Evolutionary conservation across 2,888 invertebrate genomes (phyloP).

Genomic region (Mesorhabditis belari): DNA sequence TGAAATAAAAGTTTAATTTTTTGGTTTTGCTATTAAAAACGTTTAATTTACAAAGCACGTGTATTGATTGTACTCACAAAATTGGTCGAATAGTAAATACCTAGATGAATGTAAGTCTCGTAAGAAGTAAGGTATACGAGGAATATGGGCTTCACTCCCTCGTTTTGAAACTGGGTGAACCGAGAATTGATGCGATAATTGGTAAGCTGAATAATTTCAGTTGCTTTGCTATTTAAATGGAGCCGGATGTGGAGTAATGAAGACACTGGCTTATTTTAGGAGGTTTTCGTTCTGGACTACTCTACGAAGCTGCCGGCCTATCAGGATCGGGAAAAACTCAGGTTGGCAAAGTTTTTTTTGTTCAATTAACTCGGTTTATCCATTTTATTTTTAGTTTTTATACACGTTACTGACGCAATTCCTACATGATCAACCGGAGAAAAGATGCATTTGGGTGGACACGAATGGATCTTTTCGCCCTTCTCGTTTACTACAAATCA

Average conservation of each 20-base stretch:
- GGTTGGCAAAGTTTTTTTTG: constrained; percentile 5
- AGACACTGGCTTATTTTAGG: constrained; percentile 4
- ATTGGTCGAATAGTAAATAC: too few relatives aligned
- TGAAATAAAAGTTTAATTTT: too few relatives aligned
- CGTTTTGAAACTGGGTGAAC: background rate
- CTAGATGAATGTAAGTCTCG: background rate
- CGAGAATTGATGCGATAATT: background rate
- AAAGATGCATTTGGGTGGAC: constrained; percentile 10
- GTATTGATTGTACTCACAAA: too few relatives aligned
- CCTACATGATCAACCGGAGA: constrained; percentile 5
- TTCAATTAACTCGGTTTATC: background rate
- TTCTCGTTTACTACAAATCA: background rate
- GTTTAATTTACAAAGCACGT: too few relatives aligned
- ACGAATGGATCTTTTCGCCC: constrained; percentile 12
- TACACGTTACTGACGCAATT: constrained; percentile 19
- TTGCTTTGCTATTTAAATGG: constrained; percentile 8
- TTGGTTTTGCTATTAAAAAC: too few relatives aligned
- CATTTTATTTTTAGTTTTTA: constrained; percentile 13
- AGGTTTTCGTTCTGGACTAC: constrained; percentile 7
- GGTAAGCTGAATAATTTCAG: background rate
- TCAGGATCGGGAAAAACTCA: constrained; percentile 23
- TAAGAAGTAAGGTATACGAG: background rate
- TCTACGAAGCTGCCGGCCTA: constrained; percentile 23
- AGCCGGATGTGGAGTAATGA: constrained; percentile 1
- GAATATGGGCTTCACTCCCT: background rate